phyloP scores from a whole-genome alignment of 2,888 invertebrate genomes.

The Cylloceria caligata region DNA sequence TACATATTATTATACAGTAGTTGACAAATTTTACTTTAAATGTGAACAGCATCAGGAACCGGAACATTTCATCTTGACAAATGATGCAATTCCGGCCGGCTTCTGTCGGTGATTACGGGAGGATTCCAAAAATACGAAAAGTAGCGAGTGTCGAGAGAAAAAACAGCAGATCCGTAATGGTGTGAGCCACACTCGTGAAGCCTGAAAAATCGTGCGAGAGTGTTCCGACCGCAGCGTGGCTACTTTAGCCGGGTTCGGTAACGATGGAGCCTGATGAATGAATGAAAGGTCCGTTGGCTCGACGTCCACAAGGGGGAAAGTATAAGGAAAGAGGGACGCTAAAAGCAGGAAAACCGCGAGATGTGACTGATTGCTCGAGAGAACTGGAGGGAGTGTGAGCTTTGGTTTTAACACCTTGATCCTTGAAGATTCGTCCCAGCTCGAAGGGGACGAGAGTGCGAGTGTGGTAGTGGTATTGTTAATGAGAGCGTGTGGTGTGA shows the following conservation, averaged over 20 bases:
- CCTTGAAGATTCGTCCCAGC: slow-evolving; percentile 31
- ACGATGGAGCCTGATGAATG: slow-evolving; percentile 74
- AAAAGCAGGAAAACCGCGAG: slow-evolving; percentile 66
- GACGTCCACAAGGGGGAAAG: slow-evolving; percentile 35
- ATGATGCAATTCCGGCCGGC: slow-evolving; percentile 72
- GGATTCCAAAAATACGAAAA: slow-evolving; percentile 75
- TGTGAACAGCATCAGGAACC: slow-evolving; percentile 28
- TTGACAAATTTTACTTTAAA: background rate
- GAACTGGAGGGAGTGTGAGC: slow-evolving; percentile 22
- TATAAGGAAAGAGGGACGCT: slow-evolving; percentile 45
- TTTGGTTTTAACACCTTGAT: slow-evolving; percentile 37
- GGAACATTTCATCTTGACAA: slow-evolving; percentile 74
- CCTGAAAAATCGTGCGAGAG: slow-evolving; percentile 79
- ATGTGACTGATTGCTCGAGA: slow-evolving; percentile 55
- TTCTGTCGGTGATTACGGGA: slow-evolving; percentile 71
- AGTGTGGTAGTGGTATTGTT: slow-evolving; percentile 71
- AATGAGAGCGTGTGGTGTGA: slow-evolving; percentile 78
- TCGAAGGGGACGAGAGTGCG: slow-evolving; percentile 61
- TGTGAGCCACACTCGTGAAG: slow-evolving; percentile 64
- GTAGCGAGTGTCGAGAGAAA: slow-evolving; percentile 61
- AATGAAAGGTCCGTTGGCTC: slow-evolving; percentile 57
- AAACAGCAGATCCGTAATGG: slow-evolving; percentile 74
- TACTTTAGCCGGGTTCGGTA: slow-evolving; percentile 10
- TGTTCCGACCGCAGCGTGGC: slow-evolving; percentile 68
- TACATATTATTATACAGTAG: background rate